Base-by-base conservation (phyloP, 1,140 invertebrate species). In the Nasonia giraulti region DNA sequence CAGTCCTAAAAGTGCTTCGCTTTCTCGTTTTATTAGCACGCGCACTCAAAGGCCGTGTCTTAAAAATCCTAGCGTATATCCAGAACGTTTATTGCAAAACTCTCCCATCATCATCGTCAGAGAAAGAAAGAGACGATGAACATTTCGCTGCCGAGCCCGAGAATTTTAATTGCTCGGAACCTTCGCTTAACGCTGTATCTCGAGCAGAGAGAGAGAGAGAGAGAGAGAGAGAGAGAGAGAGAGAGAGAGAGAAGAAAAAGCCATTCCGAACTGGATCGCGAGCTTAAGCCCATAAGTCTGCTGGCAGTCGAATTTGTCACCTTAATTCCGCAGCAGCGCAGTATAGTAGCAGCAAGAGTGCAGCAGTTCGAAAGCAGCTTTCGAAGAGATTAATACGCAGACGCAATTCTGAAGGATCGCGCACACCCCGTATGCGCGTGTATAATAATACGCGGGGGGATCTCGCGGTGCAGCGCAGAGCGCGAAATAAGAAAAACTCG, bases 341-440 rank as follows among this genome's bases (percentile, higher is more conserved):
- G n/a, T n/a, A n/a, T n/a, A n/a, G n/a, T n/a, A n/a, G 17, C 10
- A 27, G 68, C 10, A 23, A 23, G 17, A 17, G 74, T 62, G 31
- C 1, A 23, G 11, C 31, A 2, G 33, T 31, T 50, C 73, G 37
- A 76, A 82, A 82, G 50, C 73, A 62, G 17, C 73, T 76, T 82
- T 82, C 50, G 11, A 82, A 82, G 73, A 76, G 81, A 82, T 82
- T 82, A 82, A 82, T 82, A 66, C 37, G 17, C 33, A 62, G 68
- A 37, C n/a, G 55, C 55, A n/a, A 3, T n/a, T 62, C 20, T 62
- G 20, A 62, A 62, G 55, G 55, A 62, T 62, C 55, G 55, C 55
- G 1, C 3, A 20, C 55, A 7, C 47, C 12, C 4, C 55, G 20
- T 17, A 6, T 14, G 27, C 10, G 23, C 5, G 10, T 12, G 10